Conservation (phyloP, 2,113 vertebrate genomes). For the Brachypodius melanocephalos region DNA sequence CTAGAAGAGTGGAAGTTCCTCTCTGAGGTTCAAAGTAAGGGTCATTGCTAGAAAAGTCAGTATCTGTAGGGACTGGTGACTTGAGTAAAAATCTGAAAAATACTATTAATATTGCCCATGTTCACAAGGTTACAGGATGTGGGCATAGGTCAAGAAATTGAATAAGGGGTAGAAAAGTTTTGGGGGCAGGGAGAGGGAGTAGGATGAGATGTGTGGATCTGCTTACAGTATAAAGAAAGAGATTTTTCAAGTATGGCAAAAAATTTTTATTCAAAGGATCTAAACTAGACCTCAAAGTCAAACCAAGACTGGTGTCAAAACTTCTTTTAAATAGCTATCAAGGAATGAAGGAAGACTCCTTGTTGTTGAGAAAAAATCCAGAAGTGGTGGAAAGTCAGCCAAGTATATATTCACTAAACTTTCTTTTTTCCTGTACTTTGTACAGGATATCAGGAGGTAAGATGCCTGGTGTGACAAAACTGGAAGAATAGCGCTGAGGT, state of each 20-base stretch:
- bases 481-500: background rate
- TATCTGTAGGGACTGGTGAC: background rate
- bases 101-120: background rate
- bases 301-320: background rate
- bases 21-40: background rate
- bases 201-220: background rate
- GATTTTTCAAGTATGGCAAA: background rate
- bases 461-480: background rate
- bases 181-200: accelerated
- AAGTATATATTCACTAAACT: background rate
- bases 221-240: background rate
- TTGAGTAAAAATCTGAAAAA: background rate
- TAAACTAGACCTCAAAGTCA: background rate
- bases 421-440: background rate
- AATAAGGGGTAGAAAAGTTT: background rate
- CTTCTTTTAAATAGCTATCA: background rate
- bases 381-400: background rate
- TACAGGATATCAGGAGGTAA: background rate
- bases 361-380: background rate
- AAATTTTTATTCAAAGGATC: background rate
- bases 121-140: background rate
- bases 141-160: background rate
- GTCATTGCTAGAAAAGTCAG: background rate
- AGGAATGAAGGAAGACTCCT: background rate
- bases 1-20: slow-evolving; percentile 1